Evolutionary conservation across 1,140 invertebrate genomes (phyloP).

Genomic region (Ylistrum balloti): DNA sequence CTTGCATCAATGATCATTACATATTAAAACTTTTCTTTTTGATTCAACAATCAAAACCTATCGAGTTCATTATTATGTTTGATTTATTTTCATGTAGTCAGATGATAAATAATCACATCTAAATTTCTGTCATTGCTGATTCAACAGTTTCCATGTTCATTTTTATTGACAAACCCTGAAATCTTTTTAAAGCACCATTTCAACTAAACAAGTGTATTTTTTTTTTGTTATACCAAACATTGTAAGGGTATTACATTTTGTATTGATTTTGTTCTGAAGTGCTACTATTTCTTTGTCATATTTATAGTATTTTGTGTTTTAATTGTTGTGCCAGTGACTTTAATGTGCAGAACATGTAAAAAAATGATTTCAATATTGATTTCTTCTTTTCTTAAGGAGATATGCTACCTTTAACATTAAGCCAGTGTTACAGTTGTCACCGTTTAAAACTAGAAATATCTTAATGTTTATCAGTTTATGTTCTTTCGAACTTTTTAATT

Average conservation of each 20-base stretch:
- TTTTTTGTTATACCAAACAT: not conserved
- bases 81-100: not conserved
- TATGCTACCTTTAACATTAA: not conserved
- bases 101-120: no score
- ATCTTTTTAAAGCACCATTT: no score
- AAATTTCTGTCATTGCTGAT: not conserved
- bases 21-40: not conserved
- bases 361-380: not conserved
- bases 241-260: not conserved
- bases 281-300: not conserved
- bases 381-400: not conserved
- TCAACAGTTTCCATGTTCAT: not conserved
- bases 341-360: not conserved
- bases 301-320: slow-evolving; percentile 1
- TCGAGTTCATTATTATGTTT: not conserved
- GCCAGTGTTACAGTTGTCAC: not conserved
- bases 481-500: not conserved
- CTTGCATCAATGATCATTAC: not conserved
- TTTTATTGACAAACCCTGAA: no score
- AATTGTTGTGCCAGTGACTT: not conserved
- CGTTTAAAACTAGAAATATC: not conserved
- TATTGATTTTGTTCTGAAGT: slow-evolving; percentile 10
- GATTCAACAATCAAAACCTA: not conserved
- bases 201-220: no score
- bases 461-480: no score